Conservation (phyloP, 2,888 invertebrate genomes). For the Pseudococcus jackbeardsleyi region DNA sequence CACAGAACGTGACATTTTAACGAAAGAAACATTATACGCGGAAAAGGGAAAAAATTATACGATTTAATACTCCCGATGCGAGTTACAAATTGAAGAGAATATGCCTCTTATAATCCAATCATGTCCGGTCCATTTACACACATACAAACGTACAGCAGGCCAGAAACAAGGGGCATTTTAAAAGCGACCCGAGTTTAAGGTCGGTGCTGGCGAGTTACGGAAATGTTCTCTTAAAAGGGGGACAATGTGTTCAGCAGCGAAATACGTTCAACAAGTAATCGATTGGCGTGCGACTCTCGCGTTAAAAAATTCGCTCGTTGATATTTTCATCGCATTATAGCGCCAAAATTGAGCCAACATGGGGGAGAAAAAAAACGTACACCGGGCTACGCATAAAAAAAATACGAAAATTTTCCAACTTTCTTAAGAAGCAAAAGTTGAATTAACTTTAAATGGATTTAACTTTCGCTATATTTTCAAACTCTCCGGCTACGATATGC, state of each 20-base stretch:
- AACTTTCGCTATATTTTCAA: constrained; percentile 40
- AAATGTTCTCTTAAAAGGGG: neutral
- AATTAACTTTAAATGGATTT: constrained; percentile 42
- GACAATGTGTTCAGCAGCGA: neutral
- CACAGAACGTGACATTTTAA: neutral
- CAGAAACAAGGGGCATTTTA: neutral
- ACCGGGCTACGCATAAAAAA: neutral
- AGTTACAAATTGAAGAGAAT: constrained; percentile 12
- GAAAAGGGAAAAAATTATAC: neutral
- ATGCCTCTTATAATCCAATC: constrained; percentile 29
- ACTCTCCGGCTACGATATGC: neutral
- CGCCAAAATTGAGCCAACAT: neutral
- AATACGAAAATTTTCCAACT: constrained; percentile 3
- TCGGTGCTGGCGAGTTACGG: neutral
- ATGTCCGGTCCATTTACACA: constrained; percentile 37
- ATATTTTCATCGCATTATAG: constrained; percentile 40
- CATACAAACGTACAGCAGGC: neutral
- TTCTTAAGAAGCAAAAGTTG: constrained; percentile 4
- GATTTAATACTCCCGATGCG: neutral
- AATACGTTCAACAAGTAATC: constrained; percentile 45
- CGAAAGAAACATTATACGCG: neutral
- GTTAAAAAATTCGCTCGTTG: constrained; percentile 27
- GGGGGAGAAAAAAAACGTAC: neutral
- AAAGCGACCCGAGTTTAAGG: neutral
- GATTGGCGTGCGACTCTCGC: constrained; percentile 1